These are phyloP conservation scores for Jordanella pulchra DNA, from an alignment of 2,797 vertebrate genomes.

Conservation along the genomic window DNA sequence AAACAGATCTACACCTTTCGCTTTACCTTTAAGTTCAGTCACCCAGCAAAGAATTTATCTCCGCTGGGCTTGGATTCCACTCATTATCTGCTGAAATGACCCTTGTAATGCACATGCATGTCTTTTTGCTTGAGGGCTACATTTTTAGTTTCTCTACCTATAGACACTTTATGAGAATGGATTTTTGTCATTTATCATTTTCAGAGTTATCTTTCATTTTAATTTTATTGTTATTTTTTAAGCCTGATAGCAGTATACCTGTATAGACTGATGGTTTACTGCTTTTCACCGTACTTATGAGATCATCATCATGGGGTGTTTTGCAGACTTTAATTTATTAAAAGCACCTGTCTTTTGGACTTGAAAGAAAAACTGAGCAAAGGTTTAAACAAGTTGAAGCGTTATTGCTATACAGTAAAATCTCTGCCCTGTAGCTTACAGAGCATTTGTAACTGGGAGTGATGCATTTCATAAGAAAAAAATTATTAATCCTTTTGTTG, in stretches of 20 bases:
- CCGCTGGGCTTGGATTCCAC: constrained; percentile 60
- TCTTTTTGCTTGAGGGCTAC: constrained; percentile 27
- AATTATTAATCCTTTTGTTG: not conserved
- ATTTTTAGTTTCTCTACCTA: constrained; percentile 24
- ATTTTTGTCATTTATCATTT: constrained; percentile 11
- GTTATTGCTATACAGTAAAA: constrained; percentile 1
- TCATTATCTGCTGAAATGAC: constrained; percentile 63
- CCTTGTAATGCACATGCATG: constrained; percentile 44
- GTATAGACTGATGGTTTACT: constrained; percentile 7
- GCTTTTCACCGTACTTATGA: constrained; percentile 1
- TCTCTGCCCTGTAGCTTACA: not conserved
- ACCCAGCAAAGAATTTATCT: constrained; percentile 47
- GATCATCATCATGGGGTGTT: constrained; percentile 17
- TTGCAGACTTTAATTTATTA: constrained; percentile 17
- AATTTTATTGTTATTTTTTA: not conserved
- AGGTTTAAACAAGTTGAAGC: constrained; percentile 18
- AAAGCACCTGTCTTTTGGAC: constrained; percentile 18
- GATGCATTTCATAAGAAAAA: constrained; percentile 1
- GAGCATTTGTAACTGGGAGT: not conserved
- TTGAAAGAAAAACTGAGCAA: constrained; percentile 27
- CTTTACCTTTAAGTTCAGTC: constrained; percentile 43
- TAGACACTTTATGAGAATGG: constrained; percentile 5
- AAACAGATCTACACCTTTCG: constrained; percentile 24
- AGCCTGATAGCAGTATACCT: not conserved
- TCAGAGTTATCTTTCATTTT: not conserved